Base-by-base conservation (phyloP, 2,797 vertebrate genomes). In the Enteromius viviparus region DNA sequence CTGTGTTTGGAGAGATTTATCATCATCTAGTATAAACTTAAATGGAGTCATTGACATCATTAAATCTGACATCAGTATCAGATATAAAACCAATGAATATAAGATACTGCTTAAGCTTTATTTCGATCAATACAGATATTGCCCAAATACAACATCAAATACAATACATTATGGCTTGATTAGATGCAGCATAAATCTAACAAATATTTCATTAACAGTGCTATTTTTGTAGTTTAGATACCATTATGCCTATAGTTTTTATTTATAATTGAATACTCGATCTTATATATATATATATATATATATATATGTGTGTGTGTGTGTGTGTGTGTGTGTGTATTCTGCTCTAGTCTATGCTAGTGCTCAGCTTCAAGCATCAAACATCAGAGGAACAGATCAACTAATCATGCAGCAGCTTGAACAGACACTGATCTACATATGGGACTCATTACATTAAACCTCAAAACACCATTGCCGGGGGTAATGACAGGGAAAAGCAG, bases 401-500 rank as follows among this genome's bases (percentile, higher is more conserved):
- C 6, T 21, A 75, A 58, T 34, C 21, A 40, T 37, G 12, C 10
- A 53, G n/a, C 34, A 53, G 47, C 70, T 55, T 55, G 32, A 75
- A n/a, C 49, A 75, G 51, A 76, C 51, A 76, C 32, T 53, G 47
- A 53, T 74, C 47, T 74, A 74, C 49, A 74, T n/a, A 53, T 53
- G 29, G 29, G 49, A 74, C 6, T 74, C 19, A 74, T 74, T 53
- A 74, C 49, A 37, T n/a, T 51, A 74, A 72, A 72, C 70, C 37
- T 40, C 26, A 55, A 60, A 53, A 74, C 37, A 66, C 77, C 10
- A 53, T 8, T 1, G n/a, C 40, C n/a, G 6, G 47, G 91, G 88
- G 92, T 87, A 92, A 21, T 90, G 90, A 93, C 90, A 93, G 91
- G 89, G 14, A 93, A 89, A 92, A 89, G 92, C 89, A 89, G 87